phyloP scores from a whole-genome alignment of 1,140 invertebrate genomes.

The Cydia splendana region DNA sequence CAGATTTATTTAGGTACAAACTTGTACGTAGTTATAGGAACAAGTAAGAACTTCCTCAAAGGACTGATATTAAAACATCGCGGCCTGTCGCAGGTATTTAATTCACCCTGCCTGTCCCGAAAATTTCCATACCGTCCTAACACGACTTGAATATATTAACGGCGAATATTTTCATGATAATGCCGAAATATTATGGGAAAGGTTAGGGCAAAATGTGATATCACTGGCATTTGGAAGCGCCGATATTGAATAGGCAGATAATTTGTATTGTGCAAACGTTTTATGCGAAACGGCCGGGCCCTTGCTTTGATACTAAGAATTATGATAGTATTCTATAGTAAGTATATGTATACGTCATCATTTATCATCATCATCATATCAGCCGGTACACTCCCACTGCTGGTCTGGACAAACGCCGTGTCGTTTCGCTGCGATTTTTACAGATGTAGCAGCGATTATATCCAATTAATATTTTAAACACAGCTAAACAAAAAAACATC shows the following conservation, averaged over 20 bases:
- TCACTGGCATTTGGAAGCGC: slow-evolving; percentile 20
- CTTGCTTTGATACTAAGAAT: background rate
- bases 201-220: slow-evolving; percentile 22
- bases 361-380: background rate
- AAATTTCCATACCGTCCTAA: slow-evolving; percentile 27
- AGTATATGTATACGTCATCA: background rate
- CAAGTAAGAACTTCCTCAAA: background rate
- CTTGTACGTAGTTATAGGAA: background rate
- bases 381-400: background rate
- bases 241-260: slow-evolving; percentile 22
- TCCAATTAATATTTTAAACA: too few species aligned
- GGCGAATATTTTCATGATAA: slow-evolving; percentile 23
- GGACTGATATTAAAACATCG: slow-evolving; percentile 11
- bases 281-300: background rate
- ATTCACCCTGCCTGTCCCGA: slow-evolving; percentile 26
- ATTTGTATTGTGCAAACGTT: slow-evolving; percentile 2
- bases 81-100: slow-evolving; percentile 8
- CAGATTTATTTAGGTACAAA: background rate
- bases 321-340: background rate
- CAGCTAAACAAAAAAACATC: too few species aligned
- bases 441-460: background rate
- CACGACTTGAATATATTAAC: slow-evolving; percentile 29
- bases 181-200: slow-evolving; percentile 19
- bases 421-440: too few species aligned
- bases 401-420: background rate